Evolutionary conservation across 2,113 vertebrate species (phyloP), one percentile per base, ranked within the genome.

Genomic region (Oreochromis spilurus): DNA sequence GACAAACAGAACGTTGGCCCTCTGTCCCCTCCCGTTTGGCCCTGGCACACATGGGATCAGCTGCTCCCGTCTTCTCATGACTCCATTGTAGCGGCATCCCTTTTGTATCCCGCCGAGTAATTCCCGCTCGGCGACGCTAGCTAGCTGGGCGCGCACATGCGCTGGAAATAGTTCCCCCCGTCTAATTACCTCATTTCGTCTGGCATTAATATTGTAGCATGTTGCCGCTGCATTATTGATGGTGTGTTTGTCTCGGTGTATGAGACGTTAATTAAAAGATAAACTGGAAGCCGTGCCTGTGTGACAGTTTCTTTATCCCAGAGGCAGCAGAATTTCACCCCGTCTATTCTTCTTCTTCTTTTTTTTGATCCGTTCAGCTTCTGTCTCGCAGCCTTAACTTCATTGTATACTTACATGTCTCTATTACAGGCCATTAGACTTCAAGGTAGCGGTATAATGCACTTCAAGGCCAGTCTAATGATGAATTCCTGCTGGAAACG

Each of bases 191-290:
- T 91, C 55, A 88, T 92, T 93, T 91, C 83, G 85, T 91, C 87
- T 91, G 91, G 88, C 94, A 92, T 95, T 83, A 94, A 95, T 93
- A 94, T 91, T 93, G 92, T 83, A 92, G 84, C 72, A 84, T 89
- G 92, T 83, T 87, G 78, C 88, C 54, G 88, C 82, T 93, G 89
- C 92, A 92, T 94, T 94, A 94, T 93, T 90, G 92, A 94, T 93
- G 85, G 58, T 4, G 88, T 93, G 91, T 94, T 93, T 95, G 91
- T 94, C 91, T 89, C 70, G 82, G 87, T 84, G 89, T 88, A 84
- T 91, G 90, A 91, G 90, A 89, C 78, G 90, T 92, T 93, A 93
- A 95, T 95, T 94, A 93, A 92, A 93, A 91, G 90, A 94, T 94
- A 91, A 91, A 93, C 88, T 82, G 85, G 81, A 83, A 67, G 84